phyloP scores from a whole-genome alignment of 35 echinoderm and acorn worm genomes.

The Ptychodera flava region DNA sequence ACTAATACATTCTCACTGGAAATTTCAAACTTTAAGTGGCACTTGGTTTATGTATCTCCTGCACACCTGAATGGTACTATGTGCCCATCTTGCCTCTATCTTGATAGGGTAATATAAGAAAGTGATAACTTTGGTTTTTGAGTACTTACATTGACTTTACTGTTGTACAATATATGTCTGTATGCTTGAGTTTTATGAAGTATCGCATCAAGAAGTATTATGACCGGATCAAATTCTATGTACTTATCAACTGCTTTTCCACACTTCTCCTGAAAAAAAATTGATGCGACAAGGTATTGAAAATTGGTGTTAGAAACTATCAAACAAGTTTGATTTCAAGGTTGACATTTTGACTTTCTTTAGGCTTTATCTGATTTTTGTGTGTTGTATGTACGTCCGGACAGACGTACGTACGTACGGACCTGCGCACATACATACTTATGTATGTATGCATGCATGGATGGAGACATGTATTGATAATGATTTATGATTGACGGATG shows the following conservation, averaged over 20 bases:
- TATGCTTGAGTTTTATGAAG: conserved; percentile 88
- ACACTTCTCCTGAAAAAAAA: conserved; percentile 48
- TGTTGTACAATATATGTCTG: conserved; percentile 82
- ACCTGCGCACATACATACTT: background rate
- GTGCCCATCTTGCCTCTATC: too few species aligned
- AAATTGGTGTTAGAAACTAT: background rate
- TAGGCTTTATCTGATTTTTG: background rate
- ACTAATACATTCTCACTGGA: too few species aligned
- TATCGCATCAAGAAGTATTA: conserved; percentile 79
- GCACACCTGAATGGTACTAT: too few species aligned
- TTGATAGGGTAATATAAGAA: too few species aligned
- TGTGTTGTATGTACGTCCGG: background rate
- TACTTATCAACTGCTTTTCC: conserved; percentile 91
- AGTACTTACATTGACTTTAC: conserved; percentile 8
- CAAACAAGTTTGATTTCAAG: background rate
- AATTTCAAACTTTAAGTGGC: too few species aligned
- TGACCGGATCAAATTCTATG: conserved; percentile 92
- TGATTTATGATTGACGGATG: too few species aligned
- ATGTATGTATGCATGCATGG: background rate
- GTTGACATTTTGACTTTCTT: background rate
- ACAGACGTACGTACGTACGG: background rate
- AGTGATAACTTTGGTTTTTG: too few species aligned
- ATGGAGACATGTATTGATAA: background rate
- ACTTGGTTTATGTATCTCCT: too few species aligned
- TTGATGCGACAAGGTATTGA: background rate